Percentiles rank a stretch among this genome's conserved stretches.
Conservation (phyloP, 1,140 invertebrate species). For the Anoplophora glabripennis region DNA sequence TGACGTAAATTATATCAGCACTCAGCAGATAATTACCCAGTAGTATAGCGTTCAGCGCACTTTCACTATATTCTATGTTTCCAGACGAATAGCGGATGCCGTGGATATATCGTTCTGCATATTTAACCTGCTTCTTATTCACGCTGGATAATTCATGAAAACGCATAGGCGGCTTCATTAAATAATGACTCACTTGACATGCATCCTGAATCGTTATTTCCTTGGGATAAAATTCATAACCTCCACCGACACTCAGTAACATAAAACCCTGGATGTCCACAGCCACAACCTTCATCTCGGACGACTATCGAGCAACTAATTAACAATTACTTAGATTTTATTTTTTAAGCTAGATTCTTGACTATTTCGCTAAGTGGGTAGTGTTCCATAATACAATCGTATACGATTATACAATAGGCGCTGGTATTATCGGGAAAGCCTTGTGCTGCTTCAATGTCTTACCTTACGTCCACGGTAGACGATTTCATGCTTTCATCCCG, state of each 20-base stretch:
- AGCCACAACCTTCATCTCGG: neutral
- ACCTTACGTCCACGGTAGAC: neutral
- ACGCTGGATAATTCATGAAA: no score
- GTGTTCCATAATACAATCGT: slow-evolving; percentile 7
- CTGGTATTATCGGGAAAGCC: slow-evolving; percentile 8
- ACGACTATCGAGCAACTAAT: neutral
- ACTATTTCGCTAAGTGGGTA: slow-evolving; percentile 10
- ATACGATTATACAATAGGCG: slow-evolving; percentile 12
- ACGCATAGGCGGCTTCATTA: neutral
- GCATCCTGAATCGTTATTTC: neutral
- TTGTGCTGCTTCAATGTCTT: neutral
- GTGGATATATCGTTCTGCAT: no score
- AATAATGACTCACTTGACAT: neutral
- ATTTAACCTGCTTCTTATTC: no score
- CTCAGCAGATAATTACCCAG: no score
- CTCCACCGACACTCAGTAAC: neutral
- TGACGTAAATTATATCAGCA: no score
- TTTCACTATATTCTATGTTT: no score
- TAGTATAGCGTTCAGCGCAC: no score
- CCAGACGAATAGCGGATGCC: neutral
- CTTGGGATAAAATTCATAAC: neutral
- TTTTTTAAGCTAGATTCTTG: slow-evolving; percentile 7
- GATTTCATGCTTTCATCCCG: no score
- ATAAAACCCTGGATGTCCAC: neutral
- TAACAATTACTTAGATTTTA: neutral